Evolutionary conservation across 2,113 vertebrate genomes (phyloP), one percentile per base, ranked within the genome.

Genomic region (Hippoglossus stenolepis): DNA sequence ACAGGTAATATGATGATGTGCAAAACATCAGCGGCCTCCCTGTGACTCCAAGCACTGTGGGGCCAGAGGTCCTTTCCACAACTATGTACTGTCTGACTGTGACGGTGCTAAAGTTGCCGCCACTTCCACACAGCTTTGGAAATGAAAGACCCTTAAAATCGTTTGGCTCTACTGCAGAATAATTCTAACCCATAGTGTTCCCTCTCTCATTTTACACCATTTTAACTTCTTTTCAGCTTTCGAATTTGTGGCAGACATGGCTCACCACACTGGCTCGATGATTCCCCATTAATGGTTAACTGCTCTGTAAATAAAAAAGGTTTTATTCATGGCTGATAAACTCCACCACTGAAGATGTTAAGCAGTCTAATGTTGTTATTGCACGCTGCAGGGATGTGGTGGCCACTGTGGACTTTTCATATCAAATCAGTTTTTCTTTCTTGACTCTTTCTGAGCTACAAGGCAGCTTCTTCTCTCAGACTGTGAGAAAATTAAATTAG

Each of bases 1-100:
- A 75, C 64, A 79, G 72, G 76, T 76, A 73, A 83, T 8, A 71
- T 13, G 49, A 62, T n/a, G 20, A 73, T 21, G 54, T 47, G 49
- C 43, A 68, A 21, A 31, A 60, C n/a, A 80, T 21, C 3, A 28
- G 26, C 3, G 26, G 26, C 26, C 26, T 26, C 26, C 67, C 40
- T 28, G 63, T 53, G 13, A 62, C 68, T 47, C 31, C 9, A 54
- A 69, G 77, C 24, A 20, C 77, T 28, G 47, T 1, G 3, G 68
- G 23, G 60, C 13, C 62, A 79, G n/a, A 60, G 65, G 65, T 51
- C 63, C 69, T 43, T 59, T 70, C 58, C 64, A 73, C 68, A 73
- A 20, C 45, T 56, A 14, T 40, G 20, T 11, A 49, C 26, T 54
- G 38, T 65, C 71, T 28, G 26, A 60, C 17, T 73, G 5, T 70